phyloP scores from a whole-genome alignment of 2,797 vertebrate genomes.

The Siniperca obscura region DNA sequence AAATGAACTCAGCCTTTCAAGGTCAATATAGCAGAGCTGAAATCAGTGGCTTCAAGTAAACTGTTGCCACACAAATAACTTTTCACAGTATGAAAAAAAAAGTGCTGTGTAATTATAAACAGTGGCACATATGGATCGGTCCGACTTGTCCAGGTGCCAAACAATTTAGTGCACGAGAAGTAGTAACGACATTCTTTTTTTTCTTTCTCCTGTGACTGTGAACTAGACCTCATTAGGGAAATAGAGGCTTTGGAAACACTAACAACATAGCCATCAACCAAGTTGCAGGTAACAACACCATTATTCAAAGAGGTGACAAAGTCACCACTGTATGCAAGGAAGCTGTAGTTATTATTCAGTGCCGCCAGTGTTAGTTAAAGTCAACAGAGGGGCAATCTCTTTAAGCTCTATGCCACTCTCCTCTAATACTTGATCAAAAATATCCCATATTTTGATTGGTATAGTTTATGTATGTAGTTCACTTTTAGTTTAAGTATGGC shows the following conservation, averaged over 20 bases:
- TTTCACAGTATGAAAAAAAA: constrained; percentile 57
- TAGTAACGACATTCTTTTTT: constrained; percentile 53
- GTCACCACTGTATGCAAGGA: constrained; percentile 35
- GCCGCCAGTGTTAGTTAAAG: constrained; percentile 48
- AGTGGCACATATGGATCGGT: constrained; percentile 65
- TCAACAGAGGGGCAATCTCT: constrained; percentile 65
- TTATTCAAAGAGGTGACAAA: constrained; percentile 69
- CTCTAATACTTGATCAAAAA: constrained; percentile 76
- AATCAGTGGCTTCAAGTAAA: constrained; percentile 56
- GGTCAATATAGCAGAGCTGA: constrained; percentile 61
- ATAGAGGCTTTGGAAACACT: constrained; percentile 65
- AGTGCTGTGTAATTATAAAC: constrained; percentile 75
- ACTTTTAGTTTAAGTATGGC: constrained; percentile 85
- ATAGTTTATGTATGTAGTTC: constrained; percentile 78
- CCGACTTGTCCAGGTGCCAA: constrained; percentile 73
- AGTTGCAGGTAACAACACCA: constrained; percentile 68
- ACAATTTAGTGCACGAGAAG: constrained; percentile 68
- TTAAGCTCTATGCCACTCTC: constrained; percentile 66
- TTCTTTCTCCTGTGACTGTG: constrained; percentile 56
- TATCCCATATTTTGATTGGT: constrained; percentile 78
- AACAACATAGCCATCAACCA: constrained; percentile 46
- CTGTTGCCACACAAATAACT: constrained; percentile 40
- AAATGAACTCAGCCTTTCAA: constrained; percentile 74
- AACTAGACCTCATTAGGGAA: constrained; percentile 71
- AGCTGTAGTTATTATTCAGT: constrained; percentile 46